Percentiles rank a stretch among this genome's conserved stretches.
These are phyloP conservation scores for Catostylus mosaicus DNA, from an alignment of 30 jellyfish, hydroid and myxozoan genomes.

Conservation along the genomic window DNA sequence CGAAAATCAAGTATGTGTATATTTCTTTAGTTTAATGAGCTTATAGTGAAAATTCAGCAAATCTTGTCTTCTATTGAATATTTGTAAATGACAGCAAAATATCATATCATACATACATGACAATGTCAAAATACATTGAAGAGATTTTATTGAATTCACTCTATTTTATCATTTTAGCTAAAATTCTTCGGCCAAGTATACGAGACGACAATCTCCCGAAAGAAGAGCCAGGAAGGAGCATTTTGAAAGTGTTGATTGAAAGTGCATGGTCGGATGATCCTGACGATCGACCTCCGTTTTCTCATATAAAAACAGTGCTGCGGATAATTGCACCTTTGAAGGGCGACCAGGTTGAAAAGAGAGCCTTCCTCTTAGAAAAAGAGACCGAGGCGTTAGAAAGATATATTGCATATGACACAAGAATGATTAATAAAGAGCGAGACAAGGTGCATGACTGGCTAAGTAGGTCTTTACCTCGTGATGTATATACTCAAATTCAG, in stretches of 20 bases:
- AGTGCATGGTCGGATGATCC: slow-evolving; percentile 92
- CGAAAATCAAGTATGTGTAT: no score
- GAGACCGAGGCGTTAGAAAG: slow-evolving; percentile 86
- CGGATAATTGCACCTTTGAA: slow-evolving; percentile 77
- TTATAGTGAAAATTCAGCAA: no score
- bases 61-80: no score
- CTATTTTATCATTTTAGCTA: slow-evolving; percentile 67
- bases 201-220: slow-evolving; percentile 62
- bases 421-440: slow-evolving; percentile 67
- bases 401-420: slow-evolving; percentile 80
- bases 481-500: slow-evolving; percentile 4
- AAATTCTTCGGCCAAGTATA: slow-evolving; percentile 75
- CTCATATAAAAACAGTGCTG: slow-evolving; percentile 54
- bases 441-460: slow-evolving; percentile 73
- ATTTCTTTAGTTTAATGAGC: no score
- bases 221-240: slow-evolving; percentile 76
- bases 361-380: slow-evolving; percentile 84
- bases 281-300: slow-evolving; percentile 81
- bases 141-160: no score
- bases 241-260: slow-evolving; percentile 80
- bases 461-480: slow-evolving; percentile 56
- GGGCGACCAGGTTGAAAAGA: slow-evolving; percentile 74
- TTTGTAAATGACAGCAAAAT: no score
- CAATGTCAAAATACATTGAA: no score
- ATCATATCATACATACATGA: no score